Conservation (phyloP, 2,113 vertebrate species). For the Himantopus leucocephalus region DNA sequence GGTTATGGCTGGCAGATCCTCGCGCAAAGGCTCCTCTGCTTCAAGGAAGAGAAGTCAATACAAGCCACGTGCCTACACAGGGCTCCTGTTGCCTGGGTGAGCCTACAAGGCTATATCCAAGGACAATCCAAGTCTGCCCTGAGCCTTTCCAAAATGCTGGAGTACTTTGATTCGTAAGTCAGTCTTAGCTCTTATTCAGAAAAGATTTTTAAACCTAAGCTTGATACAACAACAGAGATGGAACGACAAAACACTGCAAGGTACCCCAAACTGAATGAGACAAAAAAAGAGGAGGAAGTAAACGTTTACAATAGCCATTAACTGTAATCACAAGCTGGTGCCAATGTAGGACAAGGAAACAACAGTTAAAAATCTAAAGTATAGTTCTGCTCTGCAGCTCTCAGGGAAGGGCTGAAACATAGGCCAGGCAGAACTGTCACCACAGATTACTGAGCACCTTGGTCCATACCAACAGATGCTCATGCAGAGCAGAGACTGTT, state of each 20-base stretch:
- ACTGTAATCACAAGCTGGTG: background rate
- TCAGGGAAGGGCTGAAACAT: background rate
- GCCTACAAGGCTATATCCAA: background rate
- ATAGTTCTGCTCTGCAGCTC: background rate
- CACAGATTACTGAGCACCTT: background rate
- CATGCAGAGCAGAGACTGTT: rapidly evolving
- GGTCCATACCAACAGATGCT: background rate
- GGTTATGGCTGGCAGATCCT: background rate
- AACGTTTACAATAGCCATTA: background rate
- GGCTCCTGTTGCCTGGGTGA: background rate
- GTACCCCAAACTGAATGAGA: background rate
- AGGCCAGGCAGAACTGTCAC: background rate
- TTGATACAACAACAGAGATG: background rate
- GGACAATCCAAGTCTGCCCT: background rate
- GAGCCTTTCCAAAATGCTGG: background rate
- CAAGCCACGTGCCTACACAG: background rate
- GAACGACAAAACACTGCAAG: background rate
- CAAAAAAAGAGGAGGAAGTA: background rate
- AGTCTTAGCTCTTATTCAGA: background rate
- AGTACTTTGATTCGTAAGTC: background rate
- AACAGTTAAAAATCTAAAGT: background rate
- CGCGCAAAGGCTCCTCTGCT: background rate
- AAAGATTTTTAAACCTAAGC: background rate
- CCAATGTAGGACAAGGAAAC: background rate
- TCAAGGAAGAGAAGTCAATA: background rate